Percentiles rank a stretch among this genome's conserved stretches.
Evolutionary conservation across 2,113 vertebrate genomes (phyloP).

Genomic region (Dromiciops gliroides): DNA sequence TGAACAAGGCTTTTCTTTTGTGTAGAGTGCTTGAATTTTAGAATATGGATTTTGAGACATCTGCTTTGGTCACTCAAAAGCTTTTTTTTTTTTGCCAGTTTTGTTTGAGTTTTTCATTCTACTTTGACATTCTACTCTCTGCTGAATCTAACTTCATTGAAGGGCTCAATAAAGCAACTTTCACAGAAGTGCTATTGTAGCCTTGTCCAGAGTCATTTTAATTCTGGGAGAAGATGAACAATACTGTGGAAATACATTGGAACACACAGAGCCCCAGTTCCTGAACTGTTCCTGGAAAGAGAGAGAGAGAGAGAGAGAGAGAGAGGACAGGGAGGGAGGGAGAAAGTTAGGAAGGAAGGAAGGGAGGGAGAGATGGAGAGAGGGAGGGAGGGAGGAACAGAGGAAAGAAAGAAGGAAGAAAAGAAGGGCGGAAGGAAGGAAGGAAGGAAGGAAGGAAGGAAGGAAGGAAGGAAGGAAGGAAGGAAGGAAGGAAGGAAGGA

Average conservation of each 20-base stretch:
- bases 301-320: too few relatives aligned
- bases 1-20: background rate
- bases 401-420: too few relatives aligned
- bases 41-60: background rate
- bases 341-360: too few relatives aligned
- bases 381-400: too few relatives aligned
- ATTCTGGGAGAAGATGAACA: background rate
- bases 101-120: background rate
- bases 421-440: too few relatives aligned
- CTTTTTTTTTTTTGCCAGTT: background rate
- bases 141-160: background rate
- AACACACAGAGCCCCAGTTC: background rate
- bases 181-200: background rate
- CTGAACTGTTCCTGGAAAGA: background rate
- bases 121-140: background rate
- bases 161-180: background rate
- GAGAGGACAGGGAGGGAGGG: too few relatives aligned
- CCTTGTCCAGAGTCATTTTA: background rate
- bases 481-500: too few relatives aligned
- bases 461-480: too few relatives aligned
- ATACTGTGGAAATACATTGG: too few relatives aligned
- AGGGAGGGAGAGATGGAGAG: too few relatives aligned
- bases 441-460: too few relatives aligned
- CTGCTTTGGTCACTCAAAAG: background rate
- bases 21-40: background rate